Base-by-base conservation (phyloP, 2,888 invertebrate genomes). In the Caenorhabditis sp. region DNA sequence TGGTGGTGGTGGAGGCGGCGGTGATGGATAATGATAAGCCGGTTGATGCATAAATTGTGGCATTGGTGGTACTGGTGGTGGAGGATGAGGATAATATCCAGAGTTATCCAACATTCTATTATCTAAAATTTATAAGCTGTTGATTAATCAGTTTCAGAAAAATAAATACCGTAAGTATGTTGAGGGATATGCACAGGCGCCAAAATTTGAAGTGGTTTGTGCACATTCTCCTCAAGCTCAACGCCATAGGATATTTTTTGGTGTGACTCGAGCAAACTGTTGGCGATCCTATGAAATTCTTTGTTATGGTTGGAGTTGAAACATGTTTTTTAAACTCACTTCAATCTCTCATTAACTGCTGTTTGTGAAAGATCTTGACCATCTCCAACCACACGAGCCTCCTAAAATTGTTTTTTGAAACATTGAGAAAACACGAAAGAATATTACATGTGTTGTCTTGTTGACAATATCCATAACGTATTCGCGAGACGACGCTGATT, bases 401-500 rank as follows among this genome's bases (percentile, higher is more conserved):
- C 36, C 36, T 58, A 3, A 10, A 56, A 12, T 5, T 23, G 8
- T 8, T 21, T 20, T 12, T 4, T 58, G 3, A 27, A 17, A 17
- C 25, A 58, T 58, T 31, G 10, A 31, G 10, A 31, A 31, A 31
- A 31, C 14, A 68, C 31, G 7, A 20, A n/a, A n/a, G n/a, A n/a
- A n/a, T n/a, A n/a, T n/a, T n/a, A 59, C 59, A 10, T 59, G 31
- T 49, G 65, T 68, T 1, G 59, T 73, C 43, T 73, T 65, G 36
- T 64, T 63, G 17, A 74, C 74, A 53, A 74, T 69, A 26, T 74
- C 63, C 20, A 62, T 58, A 60, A 74, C 67, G 20, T 53, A 67
- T 26, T 74, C 69, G 14, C 74, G 69, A 31, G 74, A 74, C 5
- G 74, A 69, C 25, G 64, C 67, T 21, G 73, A 73, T 56, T 68